A percentile compares a stretch with the other conserved stretches of the same genome.
phyloP scores from a whole-genome alignment of 1,140 invertebrate species.

The Eueides isabella region DNA sequence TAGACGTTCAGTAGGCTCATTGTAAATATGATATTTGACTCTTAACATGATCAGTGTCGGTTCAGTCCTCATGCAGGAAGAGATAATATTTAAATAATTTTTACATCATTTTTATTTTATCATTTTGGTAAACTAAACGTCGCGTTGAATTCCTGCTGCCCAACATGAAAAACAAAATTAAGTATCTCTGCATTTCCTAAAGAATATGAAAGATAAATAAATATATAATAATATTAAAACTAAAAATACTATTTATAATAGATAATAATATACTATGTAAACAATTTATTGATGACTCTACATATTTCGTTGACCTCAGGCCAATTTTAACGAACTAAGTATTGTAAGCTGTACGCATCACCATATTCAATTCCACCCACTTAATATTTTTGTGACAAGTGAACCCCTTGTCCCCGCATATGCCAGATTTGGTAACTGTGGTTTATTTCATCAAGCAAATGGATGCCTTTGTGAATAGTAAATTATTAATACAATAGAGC shows the following conservation, averaged over 20 bases:
- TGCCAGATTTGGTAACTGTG: conserved; percentile 54
- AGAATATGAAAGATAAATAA: too few species aligned
- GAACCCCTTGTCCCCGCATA: conserved; percentile 56
- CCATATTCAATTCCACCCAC: conserved; percentile 74
- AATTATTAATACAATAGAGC: conserved; percentile 21
- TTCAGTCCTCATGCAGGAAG: too few species aligned
- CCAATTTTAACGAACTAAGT: conserved; percentile 70
- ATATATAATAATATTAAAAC: not conserved
- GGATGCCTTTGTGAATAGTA: conserved; percentile 27
- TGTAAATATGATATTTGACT: too few species aligned
- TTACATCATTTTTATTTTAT: too few species aligned
- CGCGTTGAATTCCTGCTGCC: not conserved
- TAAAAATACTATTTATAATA: not conserved
- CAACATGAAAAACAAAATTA: not conserved
- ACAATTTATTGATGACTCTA: conserved; percentile 6
- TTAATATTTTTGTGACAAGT: conserved; percentile 69
- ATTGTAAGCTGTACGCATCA: conserved; percentile 61
- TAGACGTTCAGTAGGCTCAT: too few species aligned
- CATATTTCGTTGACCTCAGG: conserved; percentile 31
- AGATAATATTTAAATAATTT: too few species aligned
- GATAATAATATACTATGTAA: not conserved
- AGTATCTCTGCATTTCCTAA: too few species aligned
- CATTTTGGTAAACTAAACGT: not conserved
- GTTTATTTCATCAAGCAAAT: conserved; percentile 38
- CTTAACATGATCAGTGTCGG: too few species aligned